Evolutionary conservation across 2,113 vertebrate genomes (phyloP), one percentile per base, ranked within the genome.

Genomic region (Uropsilus gracilis): DNA sequence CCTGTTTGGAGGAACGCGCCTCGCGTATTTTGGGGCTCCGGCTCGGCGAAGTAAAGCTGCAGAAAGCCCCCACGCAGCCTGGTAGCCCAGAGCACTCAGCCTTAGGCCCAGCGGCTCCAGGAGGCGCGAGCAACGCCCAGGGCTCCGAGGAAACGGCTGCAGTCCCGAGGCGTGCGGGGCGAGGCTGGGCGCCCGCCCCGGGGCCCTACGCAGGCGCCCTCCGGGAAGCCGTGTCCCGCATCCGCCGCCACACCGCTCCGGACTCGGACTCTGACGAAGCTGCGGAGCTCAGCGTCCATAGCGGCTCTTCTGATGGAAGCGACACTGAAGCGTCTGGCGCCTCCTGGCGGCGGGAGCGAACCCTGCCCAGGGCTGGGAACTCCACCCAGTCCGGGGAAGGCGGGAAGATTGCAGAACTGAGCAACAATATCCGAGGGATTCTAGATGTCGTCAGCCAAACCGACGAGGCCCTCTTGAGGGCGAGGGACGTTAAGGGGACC

Each of bases 241-340:
- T 99, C 90, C 99, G 99, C 42, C 99, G 98, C 50, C 99, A 99
- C 97, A 99, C 99, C 0, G 99, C 99, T 0, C 99, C 99, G 0
- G 99, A 99, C 95, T 99, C 99, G 0, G 99, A 99, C 96, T 99
- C 98, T 0, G 99, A 99, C 50, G 99, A 99, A 48, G 99, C 99
- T 32, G 98, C 95, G 9, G 98, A 98, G 89, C 96, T 91, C 55
- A 83, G 96, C 81, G 18, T 7, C 46, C 94, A 80, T 11, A 97
- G 98, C 93, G 97, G 97, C 94, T 98, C 99, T 95, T 97, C 97
- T 22, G 98, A 98, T 63, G 99, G 98, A 95, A 97, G 98, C 20
- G 96, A 98, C 75, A 98, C 98, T 3, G 92, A 97, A 55, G 97
- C 98, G 87, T 98, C 98, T 0, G 84, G 98, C 98, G 39, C 92